Conservation (phyloP, 2,797 vertebrate genomes). For the Okamejei kenojei region DNA sequence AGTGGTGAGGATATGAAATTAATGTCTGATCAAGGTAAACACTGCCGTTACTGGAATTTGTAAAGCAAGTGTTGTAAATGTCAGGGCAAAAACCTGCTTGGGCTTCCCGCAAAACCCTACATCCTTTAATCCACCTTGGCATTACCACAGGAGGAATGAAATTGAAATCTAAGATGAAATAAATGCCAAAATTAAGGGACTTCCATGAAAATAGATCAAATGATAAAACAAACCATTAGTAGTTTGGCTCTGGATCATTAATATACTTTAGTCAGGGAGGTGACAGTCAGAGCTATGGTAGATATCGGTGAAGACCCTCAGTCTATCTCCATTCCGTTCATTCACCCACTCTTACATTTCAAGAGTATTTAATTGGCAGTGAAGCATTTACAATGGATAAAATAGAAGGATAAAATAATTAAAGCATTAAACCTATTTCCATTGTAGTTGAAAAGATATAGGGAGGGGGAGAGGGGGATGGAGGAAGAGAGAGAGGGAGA, state of each 20-base stretch:
- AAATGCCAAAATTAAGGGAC: background rate
- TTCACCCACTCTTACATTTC: too few species aligned
- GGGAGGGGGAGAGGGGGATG: background rate
- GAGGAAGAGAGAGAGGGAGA: too few species aligned
- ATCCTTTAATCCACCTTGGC: background rate
- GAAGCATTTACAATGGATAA: too few species aligned
- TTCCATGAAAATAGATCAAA: background rate
- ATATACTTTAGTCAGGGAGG: background rate
- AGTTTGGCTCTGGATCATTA: background rate
- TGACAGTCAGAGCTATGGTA: background rate
- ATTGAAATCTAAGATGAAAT: background rate
- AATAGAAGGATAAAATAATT: too few species aligned
- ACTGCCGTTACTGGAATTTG: background rate
- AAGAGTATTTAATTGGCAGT: too few species aligned
- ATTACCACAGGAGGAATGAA: background rate
- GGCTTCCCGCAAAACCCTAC: background rate
- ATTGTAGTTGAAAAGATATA: background rate
- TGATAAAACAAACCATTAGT: background rate
- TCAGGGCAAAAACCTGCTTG: background rate
- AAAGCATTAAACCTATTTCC: too few species aligned
- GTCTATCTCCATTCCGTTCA: too few species aligned
- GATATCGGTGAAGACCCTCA: slow-evolving; percentile 19
- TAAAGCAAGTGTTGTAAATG: background rate
- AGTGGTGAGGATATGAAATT: background rate
- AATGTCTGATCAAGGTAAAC: background rate